phyloP scores from a whole-genome alignment of 2,888 invertebrate genomes.

The Pristionchus entomophagus region DNA sequence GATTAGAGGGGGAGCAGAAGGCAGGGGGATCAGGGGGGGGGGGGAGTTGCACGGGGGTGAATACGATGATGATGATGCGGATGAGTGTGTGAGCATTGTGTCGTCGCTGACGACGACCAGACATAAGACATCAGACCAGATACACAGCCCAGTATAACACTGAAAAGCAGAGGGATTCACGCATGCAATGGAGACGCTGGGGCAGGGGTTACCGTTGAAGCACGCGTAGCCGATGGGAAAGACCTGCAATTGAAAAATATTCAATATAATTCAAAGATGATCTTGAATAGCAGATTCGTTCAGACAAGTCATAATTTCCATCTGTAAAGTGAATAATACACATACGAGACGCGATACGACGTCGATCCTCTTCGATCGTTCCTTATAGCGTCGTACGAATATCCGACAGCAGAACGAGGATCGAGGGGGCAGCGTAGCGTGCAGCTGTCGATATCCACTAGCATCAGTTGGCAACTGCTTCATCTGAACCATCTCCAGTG shows the following conservation, averaged over 20 bases:
- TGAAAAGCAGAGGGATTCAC: conserved; percentile 57
- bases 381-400: conserved; percentile 73
- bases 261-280: too few species aligned
- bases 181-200: background rate
- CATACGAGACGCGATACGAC: conserved; percentile 72
- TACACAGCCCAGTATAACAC: conserved; percentile 75
- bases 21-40: background rate
- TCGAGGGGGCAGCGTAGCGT: conserved; percentile 57
- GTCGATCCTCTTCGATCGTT: conserved; percentile 74
- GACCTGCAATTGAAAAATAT: conserved; percentile 62
- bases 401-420: conserved; percentile 71
- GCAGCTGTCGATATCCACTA: conserved; percentile 56
- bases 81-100: background rate
- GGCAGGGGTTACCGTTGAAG: conserved; percentile 68
- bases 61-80: conserved; percentile 42
- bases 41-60: conserved; percentile 24
- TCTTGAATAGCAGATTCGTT: too few species aligned
- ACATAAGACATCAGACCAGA: conserved; percentile 64
- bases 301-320: too few species aligned
- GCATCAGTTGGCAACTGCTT: conserved; percentile 59
- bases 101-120: background rate
- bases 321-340: background rate
- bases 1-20: background rate
- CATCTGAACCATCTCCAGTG: conserved; percentile 57
- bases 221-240: conserved; percentile 75